Percentiles rank a stretch among this genome's conserved stretches.
These are phyloP conservation scores for Pipa parva DNA, from an alignment of 2,113 vertebrate species.

Conservation along the genomic window DNA sequence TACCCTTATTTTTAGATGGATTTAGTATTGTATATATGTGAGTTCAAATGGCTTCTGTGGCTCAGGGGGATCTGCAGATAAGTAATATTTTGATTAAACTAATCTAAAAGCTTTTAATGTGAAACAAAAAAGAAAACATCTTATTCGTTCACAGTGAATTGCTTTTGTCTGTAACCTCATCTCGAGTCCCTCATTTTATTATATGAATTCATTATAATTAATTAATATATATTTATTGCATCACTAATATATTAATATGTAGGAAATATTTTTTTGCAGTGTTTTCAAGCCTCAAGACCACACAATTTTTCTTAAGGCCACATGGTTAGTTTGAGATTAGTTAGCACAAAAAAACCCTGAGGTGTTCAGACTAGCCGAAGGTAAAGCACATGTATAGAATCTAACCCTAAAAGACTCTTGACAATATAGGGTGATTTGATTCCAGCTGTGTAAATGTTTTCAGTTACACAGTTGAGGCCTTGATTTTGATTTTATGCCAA, in stretches of 20 bases:
- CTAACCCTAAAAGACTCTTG: slow-evolving; percentile 61
- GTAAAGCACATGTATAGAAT: slow-evolving; percentile 48
- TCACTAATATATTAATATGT: too few species aligned
- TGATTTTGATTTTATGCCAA: slow-evolving; percentile 85
- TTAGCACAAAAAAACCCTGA: slow-evolving; percentile 51
- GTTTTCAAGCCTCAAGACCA: slow-evolving; percentile 10
- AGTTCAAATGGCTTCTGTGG: too few species aligned
- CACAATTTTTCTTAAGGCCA: slow-evolving; percentile 12
- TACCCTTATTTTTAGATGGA: too few species aligned
- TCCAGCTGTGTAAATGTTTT: slow-evolving; percentile 99
- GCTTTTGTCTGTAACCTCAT: not conserved
- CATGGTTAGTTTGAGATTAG: slow-evolving; percentile 20
- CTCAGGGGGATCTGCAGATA: too few species aligned
- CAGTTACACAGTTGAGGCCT: slow-evolving; percentile 86
- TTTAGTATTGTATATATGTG: too few species aligned
- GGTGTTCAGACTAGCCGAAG: slow-evolving; percentile 58
- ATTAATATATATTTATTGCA: slow-evolving; percentile 9
- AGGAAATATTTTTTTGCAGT: too few species aligned
- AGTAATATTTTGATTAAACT: too few species aligned
- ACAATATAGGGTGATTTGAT: slow-evolving; percentile 72
- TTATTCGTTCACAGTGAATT: not conserved
- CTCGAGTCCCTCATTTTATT: too few species aligned
- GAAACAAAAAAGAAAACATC: too few species aligned
- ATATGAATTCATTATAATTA: too few species aligned
- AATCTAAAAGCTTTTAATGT: too few species aligned